Evolutionary conservation across 2,113 vertebrate species (phyloP), one percentile per base, ranked within the genome.

Genomic region (Ailurus styani): DNA sequence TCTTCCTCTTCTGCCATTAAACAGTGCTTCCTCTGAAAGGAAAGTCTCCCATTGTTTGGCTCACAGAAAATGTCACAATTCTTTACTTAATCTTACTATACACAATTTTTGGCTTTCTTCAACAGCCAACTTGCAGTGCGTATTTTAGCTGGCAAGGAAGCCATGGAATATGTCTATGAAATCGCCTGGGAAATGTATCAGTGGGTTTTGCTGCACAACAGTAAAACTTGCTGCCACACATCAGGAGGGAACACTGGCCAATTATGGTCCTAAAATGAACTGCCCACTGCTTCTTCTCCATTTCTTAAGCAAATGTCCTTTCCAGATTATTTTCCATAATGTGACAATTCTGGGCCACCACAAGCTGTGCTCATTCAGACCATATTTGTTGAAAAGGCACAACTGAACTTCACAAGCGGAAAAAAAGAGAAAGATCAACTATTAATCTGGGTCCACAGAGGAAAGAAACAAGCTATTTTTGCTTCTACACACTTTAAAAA

Each of bases 311-410:
- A 96, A 97, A 96, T 96, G 92, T 93, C 62, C 81, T 92, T 88
- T 97, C 77, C 72, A 83, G 27, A 91, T 91, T 94, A 84, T 98
- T 98, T 97, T 97, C 97, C 90, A 73, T 97, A 96, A 98, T 84
- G 91, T 93, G 75, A 85, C 91, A 52, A 72, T 96, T 95, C 78
- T 81, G 77, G 86, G 96, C 55, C 89, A 96, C 88, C 77, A 62
- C 91, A 96, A 93, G 73, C 95, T 96, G 88, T 18, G 85, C 45
- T 81, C 6, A 0, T 83, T 97, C 93, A 95, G 78, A 77, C 45
- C 37, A 81, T 31, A 91, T 90, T 81, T 96, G 37, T 92, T 87
- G 37, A 54, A 95, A 97, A 97, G 88, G 50, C 93, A 62, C 84
- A 81, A 70, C 0, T 91, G 96, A 97, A 84, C 95, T 79, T 93